Evolutionary conservation across 1,140 invertebrate species (phyloP), one percentile per base, ranked within the genome.

Genomic region (Bradysia coprophila): DNA sequence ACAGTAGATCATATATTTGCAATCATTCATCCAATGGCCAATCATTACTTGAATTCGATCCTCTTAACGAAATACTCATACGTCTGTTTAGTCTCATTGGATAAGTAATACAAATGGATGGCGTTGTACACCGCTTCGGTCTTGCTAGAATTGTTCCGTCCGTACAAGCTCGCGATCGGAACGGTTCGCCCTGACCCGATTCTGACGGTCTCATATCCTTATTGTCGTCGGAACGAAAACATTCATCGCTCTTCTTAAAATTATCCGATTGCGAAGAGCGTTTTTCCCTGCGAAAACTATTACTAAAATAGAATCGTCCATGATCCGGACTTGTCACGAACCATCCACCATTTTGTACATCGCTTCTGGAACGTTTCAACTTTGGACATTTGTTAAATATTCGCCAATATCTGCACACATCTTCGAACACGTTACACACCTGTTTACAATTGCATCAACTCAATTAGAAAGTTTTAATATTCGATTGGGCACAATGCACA

Each of bases 371-470:
- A 49, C 71, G 58, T 52, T 68, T 67, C 23, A 73, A 54, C 52
- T 68, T 70, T 16, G 72, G 66, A 54, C 68, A 75, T 56, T 77
- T 78, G 43, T 54, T 71, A 46, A 75, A 69, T 1, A 77, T 70
- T 15, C 75, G 67, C 75, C 75, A 78, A 48, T 76, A 77, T 1
- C 73, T 65, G 38, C 73, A 75, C 4, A 71, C 68, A 47, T 78
- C 76, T 15, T 71, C 63, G 49, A 79, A 79, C 2, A 78, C 75
- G 3, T 69, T 62, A 61, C 68, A 73, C 2, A 78, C 75, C 75
- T 79, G 45, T 19, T 6, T 4, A 13, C 13, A 13, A 4, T 34
- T n/a, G 13, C n/a, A 34, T 15, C 13, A 34, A 3, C 3, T 16
- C 32, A 34, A 5, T 4, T 13, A 13, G 4, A 16, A 34, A 34